Percentiles rank a stretch among this genome's conserved stretches.
Evolutionary conservation across 2,888 invertebrate genomes (phyloP).

Genomic region (Dyspetes luteomarginatus): DNA sequence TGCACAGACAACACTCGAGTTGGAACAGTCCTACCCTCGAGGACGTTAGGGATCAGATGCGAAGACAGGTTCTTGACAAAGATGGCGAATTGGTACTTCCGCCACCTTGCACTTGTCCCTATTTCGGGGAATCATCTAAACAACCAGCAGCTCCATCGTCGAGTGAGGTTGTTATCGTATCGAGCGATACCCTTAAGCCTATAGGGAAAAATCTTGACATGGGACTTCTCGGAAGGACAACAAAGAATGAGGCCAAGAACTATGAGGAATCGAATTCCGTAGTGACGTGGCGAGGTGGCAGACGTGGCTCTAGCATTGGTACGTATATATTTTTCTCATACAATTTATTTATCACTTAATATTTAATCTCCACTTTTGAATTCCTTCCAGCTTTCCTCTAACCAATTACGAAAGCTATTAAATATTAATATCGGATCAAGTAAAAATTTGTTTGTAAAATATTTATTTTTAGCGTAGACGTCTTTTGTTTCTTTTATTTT

Average conservation of each 20-base stretch:
- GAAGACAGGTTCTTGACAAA: conserved; percentile 82
- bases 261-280: conserved; percentile 83
- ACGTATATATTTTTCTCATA: conserved; percentile 76
- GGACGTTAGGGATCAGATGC: conserved; percentile 76
- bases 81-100: conserved; percentile 85
- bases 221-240: conserved; percentile 66
- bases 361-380: too few species aligned
- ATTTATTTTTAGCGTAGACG: not conserved
- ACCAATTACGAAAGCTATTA: too few species aligned
- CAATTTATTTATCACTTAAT: not conserved
- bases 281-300: conserved; percentile 89
- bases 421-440: too few species aligned
- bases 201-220: conserved; percentile 68
- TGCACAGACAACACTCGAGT: conserved; percentile 64
- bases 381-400: too few species aligned
- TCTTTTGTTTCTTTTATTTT: conserved; percentile 10
- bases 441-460: not conserved
- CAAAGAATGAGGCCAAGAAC: conserved; percentile 84
- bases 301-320: conserved; percentile 90
- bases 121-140: conserved; percentile 89
- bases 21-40: conserved; percentile 53
- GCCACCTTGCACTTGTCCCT: conserved; percentile 92
- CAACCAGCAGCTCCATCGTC: conserved; percentile 83
- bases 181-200: conserved; percentile 84
- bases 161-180: conserved; percentile 85